A percentile compares a stretch with the other conserved stretches of the same genome.
These are phyloP conservation scores for Benitochromis conjunctus DNA, from an alignment of 2,113 vertebrate genomes.

Conservation along the genomic window DNA sequence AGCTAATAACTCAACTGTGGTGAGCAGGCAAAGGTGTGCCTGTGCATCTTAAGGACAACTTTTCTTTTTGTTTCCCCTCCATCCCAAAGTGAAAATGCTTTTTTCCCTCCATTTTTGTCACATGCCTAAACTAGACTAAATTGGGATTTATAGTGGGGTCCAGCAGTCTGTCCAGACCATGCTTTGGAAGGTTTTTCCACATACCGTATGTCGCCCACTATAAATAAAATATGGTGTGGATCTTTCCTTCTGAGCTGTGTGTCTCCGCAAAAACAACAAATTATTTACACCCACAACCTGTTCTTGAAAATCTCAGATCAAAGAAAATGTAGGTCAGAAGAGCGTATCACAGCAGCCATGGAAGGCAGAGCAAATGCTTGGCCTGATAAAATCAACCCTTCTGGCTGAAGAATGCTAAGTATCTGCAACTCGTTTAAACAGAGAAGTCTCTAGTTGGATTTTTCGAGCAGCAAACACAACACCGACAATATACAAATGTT, in stretches of 20 bases:
- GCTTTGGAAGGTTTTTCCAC: neutral
- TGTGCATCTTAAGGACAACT: neutral
- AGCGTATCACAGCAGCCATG: neutral
- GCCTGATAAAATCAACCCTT: neutral
- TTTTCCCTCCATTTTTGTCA: slow-evolving; percentile 14
- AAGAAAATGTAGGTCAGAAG: neutral
- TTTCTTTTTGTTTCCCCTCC: neutral
- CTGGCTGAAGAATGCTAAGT: neutral
- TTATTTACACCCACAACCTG: neutral
- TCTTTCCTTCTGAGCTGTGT: neutral
- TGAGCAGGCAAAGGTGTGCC: neutral
- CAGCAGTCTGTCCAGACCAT: neutral
- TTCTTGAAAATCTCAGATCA: neutral
- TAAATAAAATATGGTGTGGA: neutral
- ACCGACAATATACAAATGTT: neutral
- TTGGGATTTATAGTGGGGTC: neutral
- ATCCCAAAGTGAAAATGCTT: neutral
- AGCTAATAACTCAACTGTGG: slow-evolving; percentile 32
- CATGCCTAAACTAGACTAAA: neutral
- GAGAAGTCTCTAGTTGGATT: neutral
- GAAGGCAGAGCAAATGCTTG: neutral
- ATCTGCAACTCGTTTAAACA: neutral
- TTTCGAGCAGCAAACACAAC: neutral
- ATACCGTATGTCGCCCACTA: neutral
- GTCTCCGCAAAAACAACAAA: neutral